Evolutionary conservation across 2,888 invertebrate genomes (phyloP), one percentile per base, ranked within the genome.

Genomic region (Cistogaster globosa): DNA sequence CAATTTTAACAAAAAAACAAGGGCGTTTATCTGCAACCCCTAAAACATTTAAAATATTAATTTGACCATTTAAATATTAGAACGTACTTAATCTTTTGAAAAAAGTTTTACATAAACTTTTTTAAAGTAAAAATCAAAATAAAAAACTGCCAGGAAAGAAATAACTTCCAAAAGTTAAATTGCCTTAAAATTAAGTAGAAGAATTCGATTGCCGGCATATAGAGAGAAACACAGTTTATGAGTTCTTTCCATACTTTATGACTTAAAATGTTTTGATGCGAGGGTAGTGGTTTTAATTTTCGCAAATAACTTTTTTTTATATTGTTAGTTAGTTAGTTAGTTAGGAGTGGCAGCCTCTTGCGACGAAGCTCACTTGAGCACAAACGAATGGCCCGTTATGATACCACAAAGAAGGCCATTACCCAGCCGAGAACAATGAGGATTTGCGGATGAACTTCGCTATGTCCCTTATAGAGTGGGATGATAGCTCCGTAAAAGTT

Each of bases 121-220:
- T 51, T 60, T n/a, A 68, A 60, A 16, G 12, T 55, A 0, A 65
- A 67, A 76, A 57, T 16, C n/a, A n/a, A n/a, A n/a, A n/a, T n/a
- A 65, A 26, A 38, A 12, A 3, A 5, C 18, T 6, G 45, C 67
- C 26, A 26, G 1, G 1, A 63, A 82, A 71, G 11, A 26, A 18
- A 48, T 71, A 76, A 82, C 62, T 75, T 75, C 51, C 16, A 18
- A 69, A 84, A 84, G 75, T 80, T 75, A 75, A 84, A 84, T 84
- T 84, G 84, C 76, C 76, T 55, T 72, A 67, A 72, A 69, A 72
- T 65, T 48, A 65, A 18, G 45, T 57, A 55, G 45, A 20, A 45
- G 45, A 65, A 57, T 57, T 76, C 26, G 65, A 57, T 57, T 65
- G 65, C 65, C 63, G 32, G 38, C 14, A 42, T 20, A 65, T 36